A percentile compares a stretch with the other conserved stretches of the same genome.
Conservation (phyloP, 2,888 invertebrate genomes). For the Bellardia bayeri region DNA sequence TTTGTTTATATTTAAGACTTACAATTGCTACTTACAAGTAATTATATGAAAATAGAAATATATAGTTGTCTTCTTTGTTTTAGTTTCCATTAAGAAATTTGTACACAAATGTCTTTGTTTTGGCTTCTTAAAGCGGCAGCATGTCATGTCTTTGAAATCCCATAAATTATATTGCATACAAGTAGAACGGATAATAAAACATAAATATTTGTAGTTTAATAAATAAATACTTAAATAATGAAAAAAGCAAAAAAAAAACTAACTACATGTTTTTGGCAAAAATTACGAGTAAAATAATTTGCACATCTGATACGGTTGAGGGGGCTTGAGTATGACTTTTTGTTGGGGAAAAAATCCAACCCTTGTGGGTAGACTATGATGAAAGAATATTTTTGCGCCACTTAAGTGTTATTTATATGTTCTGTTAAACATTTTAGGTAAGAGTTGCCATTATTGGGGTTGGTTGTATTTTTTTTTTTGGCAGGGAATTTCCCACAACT, state of each 20-base stretch:
- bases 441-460: conserved; percentile 31
- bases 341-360: background rate
- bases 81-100: background rate
- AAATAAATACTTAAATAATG: conserved; percentile 64
- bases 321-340: background rate
- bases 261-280: conserved; percentile 34
- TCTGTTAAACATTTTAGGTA: background rate
- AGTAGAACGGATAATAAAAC: conserved; percentile 43
- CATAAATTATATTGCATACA: conserved; percentile 62
- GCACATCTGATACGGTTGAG: conserved; percentile 40
- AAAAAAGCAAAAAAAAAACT: conserved; percentile 9
- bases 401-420: background rate
- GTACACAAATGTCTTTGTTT: background rate
- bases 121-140: conserved; percentile 15
- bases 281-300: conserved; percentile 46
- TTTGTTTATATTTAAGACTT: background rate
- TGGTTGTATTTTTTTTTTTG: background rate
- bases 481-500: too few species aligned
- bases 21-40: background rate
- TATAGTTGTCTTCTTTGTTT: background rate
- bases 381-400: conserved; percentile 1
- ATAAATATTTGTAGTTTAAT: conserved; percentile 66
- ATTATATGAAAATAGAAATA: background rate
- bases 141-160: conserved; percentile 47
- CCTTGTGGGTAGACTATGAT: conserved; percentile 1